These are phyloP conservation scores for Mastomys natalensis DNA, from an alignment of 2,113 vertebrate genomes.

Conservation along the genomic window DNA sequence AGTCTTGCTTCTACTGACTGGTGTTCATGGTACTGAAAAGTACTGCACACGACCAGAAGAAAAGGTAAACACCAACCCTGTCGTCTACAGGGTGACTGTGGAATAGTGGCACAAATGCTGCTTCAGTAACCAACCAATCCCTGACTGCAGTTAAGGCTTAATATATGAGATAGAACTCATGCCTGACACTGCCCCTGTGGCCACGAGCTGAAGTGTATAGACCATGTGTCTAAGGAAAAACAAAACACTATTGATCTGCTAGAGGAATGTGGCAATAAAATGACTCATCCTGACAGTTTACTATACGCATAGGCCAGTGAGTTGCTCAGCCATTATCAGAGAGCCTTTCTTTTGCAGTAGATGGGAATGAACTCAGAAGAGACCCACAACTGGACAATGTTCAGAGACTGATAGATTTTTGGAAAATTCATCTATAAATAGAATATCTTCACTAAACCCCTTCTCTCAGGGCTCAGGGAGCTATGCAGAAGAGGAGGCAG, in stretches of 20 bases:
- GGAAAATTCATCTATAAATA: neutral
- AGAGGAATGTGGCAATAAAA: neutral
- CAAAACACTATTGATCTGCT: neutral
- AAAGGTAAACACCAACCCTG: neutral
- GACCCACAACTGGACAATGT: neutral
- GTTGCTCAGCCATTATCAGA: neutral
- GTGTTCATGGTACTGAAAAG: neutral
- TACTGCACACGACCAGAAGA: too few species aligned
- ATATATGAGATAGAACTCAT: neutral
- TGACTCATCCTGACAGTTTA: neutral
- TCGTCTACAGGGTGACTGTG: neutral
- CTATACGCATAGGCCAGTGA: neutral
- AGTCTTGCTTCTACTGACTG: neutral
- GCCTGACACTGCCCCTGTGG: neutral
- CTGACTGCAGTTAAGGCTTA: neutral
- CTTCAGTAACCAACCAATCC: neutral
- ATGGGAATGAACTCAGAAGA: neutral
- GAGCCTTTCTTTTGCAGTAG: neutral
- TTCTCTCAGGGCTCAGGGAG: neutral
- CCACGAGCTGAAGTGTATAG: neutral
- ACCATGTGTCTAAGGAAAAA: neutral
- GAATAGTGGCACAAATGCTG: neutral
- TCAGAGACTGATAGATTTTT: neutral
- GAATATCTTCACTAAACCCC: neutral
- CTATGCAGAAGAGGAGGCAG: neutral